phyloP scores from a whole-genome alignment of 1,140 invertebrate genomes.

The Alviniconcha marisindica region DNA sequence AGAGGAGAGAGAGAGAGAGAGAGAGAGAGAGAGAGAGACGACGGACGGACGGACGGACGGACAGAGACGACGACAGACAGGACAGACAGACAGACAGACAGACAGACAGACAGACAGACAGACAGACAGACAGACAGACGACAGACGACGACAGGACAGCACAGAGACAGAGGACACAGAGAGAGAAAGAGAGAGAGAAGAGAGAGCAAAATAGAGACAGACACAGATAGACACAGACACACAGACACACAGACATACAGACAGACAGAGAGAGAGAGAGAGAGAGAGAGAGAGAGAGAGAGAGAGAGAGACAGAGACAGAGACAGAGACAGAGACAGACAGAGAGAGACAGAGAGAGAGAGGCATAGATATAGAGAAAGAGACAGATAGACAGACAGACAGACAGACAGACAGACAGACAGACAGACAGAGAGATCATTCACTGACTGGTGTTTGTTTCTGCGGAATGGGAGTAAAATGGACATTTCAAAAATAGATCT shows the following conservation, averaged over 20 bases:
- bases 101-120: neutral
- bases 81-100: conserved; percentile 14
- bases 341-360: neutral
- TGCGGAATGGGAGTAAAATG: too few species aligned
- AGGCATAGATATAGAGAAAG: neutral
- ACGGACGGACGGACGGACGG: too few species aligned
- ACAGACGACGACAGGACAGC: neutral
- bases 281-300: neutral
- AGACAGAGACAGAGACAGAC: neutral
- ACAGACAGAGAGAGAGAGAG: conserved; percentile 1
- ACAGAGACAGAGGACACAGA: too few species aligned
- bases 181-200: too few species aligned
- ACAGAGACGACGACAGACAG: neutral
- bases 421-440: conserved; percentile 6
- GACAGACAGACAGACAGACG: neutral
- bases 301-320: neutral
- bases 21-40: too few species aligned
- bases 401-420: neutral
- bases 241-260: conserved; percentile 7
- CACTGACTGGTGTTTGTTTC: too few species aligned
- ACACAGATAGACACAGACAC: neutral
- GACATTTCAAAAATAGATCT: too few species aligned
- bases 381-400: conserved; percentile 8
- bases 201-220: too few species aligned
- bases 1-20: neutral